Evolutionary conservation across 2,888 invertebrate genomes (phyloP), one percentile per base, ranked within the genome.

Genomic region (Spialia ferax): DNA sequence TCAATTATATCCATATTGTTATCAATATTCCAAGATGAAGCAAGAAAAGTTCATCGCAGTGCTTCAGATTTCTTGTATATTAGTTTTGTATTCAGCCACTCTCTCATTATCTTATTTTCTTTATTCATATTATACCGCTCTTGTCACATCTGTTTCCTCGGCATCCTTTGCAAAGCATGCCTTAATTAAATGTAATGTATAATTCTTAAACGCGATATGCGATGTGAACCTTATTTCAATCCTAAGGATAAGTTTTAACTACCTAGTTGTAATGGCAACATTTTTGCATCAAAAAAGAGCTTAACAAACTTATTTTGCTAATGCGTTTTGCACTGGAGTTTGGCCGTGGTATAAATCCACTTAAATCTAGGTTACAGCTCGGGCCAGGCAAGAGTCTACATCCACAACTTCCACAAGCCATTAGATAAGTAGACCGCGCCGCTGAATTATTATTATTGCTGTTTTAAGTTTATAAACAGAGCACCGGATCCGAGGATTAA

Each of bases 301-400:
- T 54, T 23, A 23, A 52, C 8, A 54, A 52, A 13, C 26, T 70
- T 74, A 71, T 78, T 77, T 59, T 52, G 66, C 73, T 79, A 79
- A 80, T 77, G 74, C 52, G 70, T 50, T 70, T 64, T 71, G 63
- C 57, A 63, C 55, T 52, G 56, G 70, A 73, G 71, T 76, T 77
- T 74, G 75, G 71, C 64, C 69, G 69, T 73, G 78, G 81, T 77
- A 76, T 77, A 77, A 79, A 79, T 79, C 78, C 75, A 79, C 74
- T 73, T 79, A 76, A 77, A 74, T 74, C 74, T 71, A 73, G 77
- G 63, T 55, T 73, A 73, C 71, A 72, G 54, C 64, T 15, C 59
- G 50, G 56, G 56, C 48, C 32, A 57, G 57, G 29, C 54, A 6
- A 23, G 64, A 48, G 29, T 48, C 50, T 59, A 50, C 35, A 22